Conservation (phyloP, 2,113 vertebrate genomes). For the Mastomys natalensis region DNA sequence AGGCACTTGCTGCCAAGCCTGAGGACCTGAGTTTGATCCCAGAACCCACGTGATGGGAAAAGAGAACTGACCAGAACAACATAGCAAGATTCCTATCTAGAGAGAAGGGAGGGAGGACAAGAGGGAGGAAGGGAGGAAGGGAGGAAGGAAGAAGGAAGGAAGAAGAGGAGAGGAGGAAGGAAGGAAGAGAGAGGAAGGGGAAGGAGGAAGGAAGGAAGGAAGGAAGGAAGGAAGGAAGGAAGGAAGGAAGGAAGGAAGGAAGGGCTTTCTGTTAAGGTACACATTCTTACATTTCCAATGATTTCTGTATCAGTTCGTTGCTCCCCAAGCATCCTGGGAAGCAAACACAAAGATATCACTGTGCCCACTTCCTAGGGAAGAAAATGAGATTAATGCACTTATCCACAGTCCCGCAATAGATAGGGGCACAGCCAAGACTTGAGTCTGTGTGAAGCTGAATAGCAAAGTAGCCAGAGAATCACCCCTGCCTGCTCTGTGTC, state of each 20-base stretch:
- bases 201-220: background rate
- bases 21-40: background rate
- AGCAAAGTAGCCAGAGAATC: too few species aligned
- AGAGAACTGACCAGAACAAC: background rate
- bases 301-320: background rate
- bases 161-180: too few species aligned
- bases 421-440: background rate
- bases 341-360: background rate
- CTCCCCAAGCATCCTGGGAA: background rate
- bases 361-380: background rate
- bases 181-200: accelerated
- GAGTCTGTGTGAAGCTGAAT: background rate
- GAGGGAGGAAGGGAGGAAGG: too few species aligned
- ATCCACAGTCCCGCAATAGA: background rate
- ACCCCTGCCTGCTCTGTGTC: accelerated
- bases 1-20: background rate
- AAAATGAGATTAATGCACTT: background rate
- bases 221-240: too few species aligned
- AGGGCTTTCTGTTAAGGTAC: too few species aligned
- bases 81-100: background rate
- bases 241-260: background rate
- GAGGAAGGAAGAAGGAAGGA: too few species aligned
- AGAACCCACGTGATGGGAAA: background rate
- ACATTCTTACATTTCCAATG: background rate
- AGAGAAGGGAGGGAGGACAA: background rate